Base-by-base conservation (phyloP, 1,140 invertebrate genomes). In the Plodia interpunctella region DNA sequence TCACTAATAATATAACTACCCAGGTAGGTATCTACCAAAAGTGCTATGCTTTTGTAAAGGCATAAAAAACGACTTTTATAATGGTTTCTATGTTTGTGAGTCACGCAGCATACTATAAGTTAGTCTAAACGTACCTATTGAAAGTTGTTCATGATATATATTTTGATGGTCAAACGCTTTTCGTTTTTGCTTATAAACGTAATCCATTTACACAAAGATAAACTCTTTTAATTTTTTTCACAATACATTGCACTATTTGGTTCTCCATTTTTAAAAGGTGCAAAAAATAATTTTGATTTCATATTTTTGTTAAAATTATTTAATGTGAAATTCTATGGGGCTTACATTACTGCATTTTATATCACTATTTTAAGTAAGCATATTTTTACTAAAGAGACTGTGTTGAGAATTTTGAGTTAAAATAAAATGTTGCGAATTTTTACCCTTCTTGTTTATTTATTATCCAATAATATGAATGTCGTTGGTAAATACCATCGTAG, bases 391-490 rank as follows among this genome's bases (percentile, higher is more conserved):
- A 57, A 64, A 55, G 52, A 50, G 38, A 54, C 57, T 55, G 28
- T 55, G 49, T 63, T 58, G 57, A 44, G 25, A 53, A 63, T 55
- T 51, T 59, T 59, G 54, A 52, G 59, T 59, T 60, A 44, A 56
- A 64, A 64, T 59, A 56, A 64, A 64, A 55, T 51, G 53, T 59
- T 64, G 38, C 38, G 15, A 15, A 15, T 15, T 44, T 44, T 32
- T 59, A 57, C 17, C 20, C 15, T 55, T 50, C 11, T 28, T 8
- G n/a, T n/a, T 49, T 44, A 13, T 35, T 52, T 52, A 25, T 50
- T 53, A 38, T 17, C n/a, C 51, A 25, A 11, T 38, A 38, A 38
- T 50, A 9, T 28, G 3, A 28, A 28, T 3, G 3, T 28, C 28
- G 3, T 28, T 28, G 30, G 30, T 32, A 32, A 9, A 9, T 32